A percentile compares a stretch with the other conserved stretches of the same genome.
These are phyloP conservation scores for Fabriciana adippe DNA, from an alignment of 2,888 invertebrate species.

Conservation along the genomic window DNA sequence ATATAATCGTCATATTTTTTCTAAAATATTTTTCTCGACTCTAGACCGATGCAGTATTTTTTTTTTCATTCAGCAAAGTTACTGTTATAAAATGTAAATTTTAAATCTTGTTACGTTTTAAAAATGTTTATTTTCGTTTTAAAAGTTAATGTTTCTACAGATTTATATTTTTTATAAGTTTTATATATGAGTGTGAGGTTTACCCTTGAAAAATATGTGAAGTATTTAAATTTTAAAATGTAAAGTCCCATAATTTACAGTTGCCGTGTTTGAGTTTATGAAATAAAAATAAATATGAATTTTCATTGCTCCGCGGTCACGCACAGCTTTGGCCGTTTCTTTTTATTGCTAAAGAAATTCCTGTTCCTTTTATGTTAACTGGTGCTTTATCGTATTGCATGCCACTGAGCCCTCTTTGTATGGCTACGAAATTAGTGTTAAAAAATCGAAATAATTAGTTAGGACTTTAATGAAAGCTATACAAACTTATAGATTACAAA, in stretches of 20 bases:
- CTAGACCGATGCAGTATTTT: no score
- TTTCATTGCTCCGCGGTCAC: slow-evolving; percentile 66
- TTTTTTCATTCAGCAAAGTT: no score
- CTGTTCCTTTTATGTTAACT: slow-evolving; percentile 71
- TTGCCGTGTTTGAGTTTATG: slow-evolving; percentile 48
- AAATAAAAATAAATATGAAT: slow-evolving; percentile 71
- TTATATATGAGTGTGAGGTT: neutral
- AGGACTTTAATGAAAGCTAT: neutral
- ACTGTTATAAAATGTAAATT: no score
- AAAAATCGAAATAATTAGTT: slow-evolving; percentile 1
- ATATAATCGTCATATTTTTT: no score
- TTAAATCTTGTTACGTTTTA: no score
- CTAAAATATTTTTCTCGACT: no score
- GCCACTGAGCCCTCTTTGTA: slow-evolving; percentile 57
- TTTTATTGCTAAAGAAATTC: slow-evolving; percentile 67
- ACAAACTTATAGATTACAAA: neutral
- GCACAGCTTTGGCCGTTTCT: slow-evolving; percentile 64
- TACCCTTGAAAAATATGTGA: slow-evolving; percentile 4
- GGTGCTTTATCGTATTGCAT: slow-evolving; percentile 72
- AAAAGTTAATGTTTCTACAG: no score
- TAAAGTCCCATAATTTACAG: slow-evolving; percentile 29
- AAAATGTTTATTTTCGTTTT: no score
- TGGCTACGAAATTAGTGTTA: slow-evolving; percentile 24
- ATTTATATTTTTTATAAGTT: neutral
- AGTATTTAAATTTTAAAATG: slow-evolving; percentile 22